Base-by-base conservation (phyloP, 53 echinoderm and acorn worm species). In the Antedon mediterranea region DNA sequence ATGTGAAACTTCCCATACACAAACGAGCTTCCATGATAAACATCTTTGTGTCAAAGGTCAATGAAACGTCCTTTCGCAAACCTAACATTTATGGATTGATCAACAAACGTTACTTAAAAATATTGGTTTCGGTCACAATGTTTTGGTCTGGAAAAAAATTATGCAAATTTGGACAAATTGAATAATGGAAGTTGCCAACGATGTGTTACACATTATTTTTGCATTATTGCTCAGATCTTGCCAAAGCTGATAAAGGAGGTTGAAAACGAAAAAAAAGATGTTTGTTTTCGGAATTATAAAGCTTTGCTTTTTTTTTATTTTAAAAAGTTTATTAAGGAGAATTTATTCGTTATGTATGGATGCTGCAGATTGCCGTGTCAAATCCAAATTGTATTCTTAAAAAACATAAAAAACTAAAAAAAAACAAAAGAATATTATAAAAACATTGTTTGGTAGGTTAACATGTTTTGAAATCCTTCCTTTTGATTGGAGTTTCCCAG, bases 311-410 rank as follows among this genome's bases (percentile, higher is more conserved):
- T 57, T 8, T 57, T 57, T 2, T 18, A 57, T 23, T 18, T 57
- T 57, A 57, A 57, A 57, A 23, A 8, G 57, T 57, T 57, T 57
- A 15, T 11, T 6, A 37, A 57, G 57, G 23, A 41, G 41, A 41
- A 41, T 41, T 18, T 57, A 57, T 57, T 57, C 13, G 57, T 57
- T 57, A n/a, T n/a, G n/a, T 57, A 13, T 57, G 57, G 9, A 57
- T 57, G 57, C 57, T 57, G 57, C 57, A 57, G 57, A 57, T 57
- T 57, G 57, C 57, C 57, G 57, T 57, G 57, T 57, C 23, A 57
- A 57, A 57, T 57, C 57, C 57, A 57, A 57, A 57, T 57, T 57
- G 57, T 57, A 57, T 57, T 57, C 57, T 57, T 57, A 57, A 57
- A 57, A 57, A 57, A 15, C 23, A 15, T 18, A 15, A 57, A 57